These are phyloP conservation scores for Andrena minutula DNA, from an alignment of 2,888 invertebrate genomes.

Conservation along the genomic window DNA sequence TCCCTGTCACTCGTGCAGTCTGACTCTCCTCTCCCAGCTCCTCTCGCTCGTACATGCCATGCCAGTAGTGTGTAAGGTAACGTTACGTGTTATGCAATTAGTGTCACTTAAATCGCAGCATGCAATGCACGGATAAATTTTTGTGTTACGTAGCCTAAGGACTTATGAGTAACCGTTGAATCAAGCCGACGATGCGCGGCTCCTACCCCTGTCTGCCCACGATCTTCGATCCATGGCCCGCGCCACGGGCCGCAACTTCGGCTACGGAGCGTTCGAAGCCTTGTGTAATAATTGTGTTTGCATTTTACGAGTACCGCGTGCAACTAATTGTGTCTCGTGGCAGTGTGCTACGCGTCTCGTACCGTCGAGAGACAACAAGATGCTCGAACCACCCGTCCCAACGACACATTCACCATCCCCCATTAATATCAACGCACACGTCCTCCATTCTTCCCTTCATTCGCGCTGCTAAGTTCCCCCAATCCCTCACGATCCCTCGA, in stretches of 20 bases:
- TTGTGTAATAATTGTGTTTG: neutral
- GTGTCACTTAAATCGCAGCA: conserved; percentile 61
- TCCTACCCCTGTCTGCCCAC: neutral
- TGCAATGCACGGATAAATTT: conserved; percentile 57
- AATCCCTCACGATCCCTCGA: neutral
- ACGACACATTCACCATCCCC: neutral
- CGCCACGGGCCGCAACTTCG: neutral
- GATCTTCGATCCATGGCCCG: conserved; percentile 31
- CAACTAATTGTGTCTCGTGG: conserved; percentile 50
- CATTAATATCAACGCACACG: neutral
- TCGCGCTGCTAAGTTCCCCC: too few species aligned
- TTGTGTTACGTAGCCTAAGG: conserved; percentile 48
- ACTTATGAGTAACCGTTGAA: conserved; percentile 36
- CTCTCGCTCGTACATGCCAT: conserved; percentile 14
- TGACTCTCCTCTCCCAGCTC: neutral
- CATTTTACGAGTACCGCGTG: conserved; percentile 25
- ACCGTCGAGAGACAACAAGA: conserved; percentile 43
- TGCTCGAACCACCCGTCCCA: conserved; percentile 22
- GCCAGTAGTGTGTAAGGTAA: conserved; percentile 38
- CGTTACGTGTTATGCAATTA: conserved; percentile 54
- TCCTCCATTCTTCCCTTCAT: neutral
- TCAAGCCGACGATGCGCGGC: conserved; percentile 11
- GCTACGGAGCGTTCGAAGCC: neutral
- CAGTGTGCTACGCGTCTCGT: conserved; percentile 1
- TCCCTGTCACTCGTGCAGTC: neutral